Evolutionary conservation across 2,888 invertebrate species (phyloP), one percentile per base, ranked within the genome.

Genomic region (Agrilus cyanescens): DNA sequence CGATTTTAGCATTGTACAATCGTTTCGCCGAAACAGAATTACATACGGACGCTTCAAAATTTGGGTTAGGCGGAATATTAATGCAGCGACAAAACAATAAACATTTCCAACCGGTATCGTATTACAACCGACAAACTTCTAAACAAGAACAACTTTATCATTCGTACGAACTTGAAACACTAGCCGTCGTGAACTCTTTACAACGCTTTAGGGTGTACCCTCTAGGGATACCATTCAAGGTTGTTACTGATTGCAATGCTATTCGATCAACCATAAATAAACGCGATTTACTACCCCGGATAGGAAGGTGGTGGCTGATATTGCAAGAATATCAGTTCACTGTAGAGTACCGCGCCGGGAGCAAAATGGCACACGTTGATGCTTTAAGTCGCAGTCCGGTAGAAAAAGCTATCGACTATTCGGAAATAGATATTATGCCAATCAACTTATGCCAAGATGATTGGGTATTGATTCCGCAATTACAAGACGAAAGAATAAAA

Each of bases 11-110:
- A 41, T 25, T 41, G 43, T 44, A 41, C 36, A 31, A 44, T n/a
- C 39, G 37, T 12, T 7, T 2, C 4, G 39, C 39, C 8, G 39
- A 32, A 14, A 62, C 60, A 2, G 54, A 63, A 44, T 41, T 63
- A 32, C 61, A 62, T 40, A 58, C 57, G 14, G 61, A 63, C 46
- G 61, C 58, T 1, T 57, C 56, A 39, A 39, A 52, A 1, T 10
- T 45, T 4, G 61, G 60, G 1, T 60, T 51, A 41, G 61, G 58
- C 1, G 51, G 53, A 2, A 51, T 61, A 6, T 41, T 62, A 14
- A n/a, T 63, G 31, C 62, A 63, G n/a, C n/a, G n/a, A n/a, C n/a
- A n/a, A n/a, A n/a, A n/a, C n/a, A n/a, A n/a, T n/a, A n/a, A n/a
- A n/a, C 47, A 51, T 20, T 52, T 59, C 16, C 56, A 60, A 30